Evolutionary conservation across 2,888 invertebrate genomes (phyloP).

Genomic region (Rhingia rostrata): DNA sequence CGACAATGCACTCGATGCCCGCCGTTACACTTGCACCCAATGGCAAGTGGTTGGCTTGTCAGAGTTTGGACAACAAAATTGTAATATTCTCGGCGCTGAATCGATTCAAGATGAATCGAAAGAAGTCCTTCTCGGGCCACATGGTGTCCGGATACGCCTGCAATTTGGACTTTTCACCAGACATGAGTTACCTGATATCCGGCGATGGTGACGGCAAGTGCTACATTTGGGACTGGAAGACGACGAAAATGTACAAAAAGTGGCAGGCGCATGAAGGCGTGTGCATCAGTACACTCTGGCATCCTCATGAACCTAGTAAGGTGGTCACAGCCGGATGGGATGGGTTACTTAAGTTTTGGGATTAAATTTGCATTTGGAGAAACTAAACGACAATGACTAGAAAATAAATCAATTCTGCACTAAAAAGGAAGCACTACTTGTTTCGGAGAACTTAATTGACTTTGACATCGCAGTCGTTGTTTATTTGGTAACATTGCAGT

Average conservation of each 20-base stretch:
- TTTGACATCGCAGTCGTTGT: not conserved
- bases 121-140: constrained; percentile 98
- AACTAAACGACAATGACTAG: constrained; percentile 4
- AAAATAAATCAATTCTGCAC: constrained; percentile 2
- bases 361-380: constrained; percentile 84
- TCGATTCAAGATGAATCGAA: constrained; percentile 98
- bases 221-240: constrained; percentile 99
- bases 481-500: no score
- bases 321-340: constrained; percentile 99
- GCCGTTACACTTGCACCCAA: constrained; percentile 97
- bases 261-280: constrained; percentile 99
- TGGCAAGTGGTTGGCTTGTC: constrained; percentile 99
- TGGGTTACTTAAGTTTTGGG: constrained; percentile 99
- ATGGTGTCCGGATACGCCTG: constrained; percentile 99
- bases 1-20: constrained; percentile 99
- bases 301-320: constrained; percentile 99
- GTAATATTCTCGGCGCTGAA: constrained; percentile 98
- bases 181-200: constrained; percentile 98
- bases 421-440: not conserved
- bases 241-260: constrained; percentile 98
- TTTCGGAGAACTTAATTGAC: not conserved
- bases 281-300: constrained; percentile 97
- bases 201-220: constrained; percentile 99
- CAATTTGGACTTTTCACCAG: constrained; percentile 97
- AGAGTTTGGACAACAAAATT: constrained; percentile 99